These are phyloP conservation scores for Automeris io DNA, from an alignment of 2,888 invertebrate genomes.

Conservation along the genomic window DNA sequence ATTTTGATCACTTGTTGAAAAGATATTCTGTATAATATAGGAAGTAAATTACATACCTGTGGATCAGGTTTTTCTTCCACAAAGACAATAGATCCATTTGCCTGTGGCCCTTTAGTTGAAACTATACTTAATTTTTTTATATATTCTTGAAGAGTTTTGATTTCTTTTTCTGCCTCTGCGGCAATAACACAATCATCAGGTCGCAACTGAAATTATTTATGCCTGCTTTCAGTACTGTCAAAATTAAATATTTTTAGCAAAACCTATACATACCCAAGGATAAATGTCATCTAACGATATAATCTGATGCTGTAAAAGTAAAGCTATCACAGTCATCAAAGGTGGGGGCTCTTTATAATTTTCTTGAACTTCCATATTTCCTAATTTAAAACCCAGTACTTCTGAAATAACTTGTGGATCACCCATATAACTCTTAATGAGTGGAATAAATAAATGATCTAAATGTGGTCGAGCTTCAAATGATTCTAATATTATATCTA, in stretches of 20 bases:
- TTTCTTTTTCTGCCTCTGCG: constrained; percentile 88
- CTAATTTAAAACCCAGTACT: constrained; percentile 95
- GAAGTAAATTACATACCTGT: constrained; percentile 61
- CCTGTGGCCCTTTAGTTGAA: constrained; percentile 87
- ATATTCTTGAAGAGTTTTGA: constrained; percentile 90
- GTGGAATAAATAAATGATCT: constrained; percentile 88
- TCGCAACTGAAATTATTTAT: constrained; percentile 76
- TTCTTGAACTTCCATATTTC: constrained; percentile 78
- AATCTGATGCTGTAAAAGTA: constrained; percentile 91
- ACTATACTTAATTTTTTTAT: constrained; percentile 91
- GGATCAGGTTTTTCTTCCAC: constrained; percentile 83
- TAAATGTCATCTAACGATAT: constrained; percentile 93
- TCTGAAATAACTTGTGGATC: constrained; percentile 90
- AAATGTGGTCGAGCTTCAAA: constrained; percentile 92
- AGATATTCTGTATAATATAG: background rate
- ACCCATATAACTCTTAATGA: constrained; percentile 90
- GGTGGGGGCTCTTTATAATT: constrained; percentile 84
- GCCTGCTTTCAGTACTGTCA: background rate
- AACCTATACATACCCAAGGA: constrained; percentile 84
- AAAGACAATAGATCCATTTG: constrained; percentile 79
- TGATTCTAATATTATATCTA: constrained; percentile 97
- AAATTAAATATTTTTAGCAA: background rate
- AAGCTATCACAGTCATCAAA: constrained; percentile 92
- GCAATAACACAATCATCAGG: constrained; percentile 90
- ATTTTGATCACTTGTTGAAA: no score